Percentiles rank a stretch among this genome's conserved stretches.
Evolutionary conservation across 30 jellyfish, hydroid and myxozoan genomes (phyloP).

Genomic region (Catostylus mosaicus): DNA sequence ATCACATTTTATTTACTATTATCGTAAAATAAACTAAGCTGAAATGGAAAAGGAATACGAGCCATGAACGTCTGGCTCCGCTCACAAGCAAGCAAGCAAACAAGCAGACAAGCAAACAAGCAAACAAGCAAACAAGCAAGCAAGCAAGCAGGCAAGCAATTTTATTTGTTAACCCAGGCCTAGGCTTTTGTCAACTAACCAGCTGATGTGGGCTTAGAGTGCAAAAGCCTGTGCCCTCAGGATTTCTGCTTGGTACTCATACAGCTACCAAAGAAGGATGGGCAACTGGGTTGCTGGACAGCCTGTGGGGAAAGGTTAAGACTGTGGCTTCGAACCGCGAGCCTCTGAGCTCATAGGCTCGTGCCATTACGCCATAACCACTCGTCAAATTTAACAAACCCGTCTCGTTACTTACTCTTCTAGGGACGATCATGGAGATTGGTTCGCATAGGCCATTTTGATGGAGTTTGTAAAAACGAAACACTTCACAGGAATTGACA

Average conservation of each 20-base stretch:
- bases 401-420: slow-evolving; percentile 57
- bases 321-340: background rate
- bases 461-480: slow-evolving; percentile 77
- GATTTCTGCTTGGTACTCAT: no score
- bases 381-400: background rate
- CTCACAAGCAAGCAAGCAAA: no score
- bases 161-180: no score
- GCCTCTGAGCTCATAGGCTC: background rate
- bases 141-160: no score
- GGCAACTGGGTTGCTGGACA: background rate
- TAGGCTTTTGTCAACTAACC: no score
- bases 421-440: slow-evolving; percentile 91
- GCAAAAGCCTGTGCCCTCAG: no score
- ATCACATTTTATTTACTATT: no score
- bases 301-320: background rate
- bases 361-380: background rate
- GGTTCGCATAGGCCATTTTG: slow-evolving; percentile 83
- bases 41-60: no score
- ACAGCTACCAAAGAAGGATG: background rate
- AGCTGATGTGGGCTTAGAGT: no score
- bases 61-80: no score
- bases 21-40: background rate
- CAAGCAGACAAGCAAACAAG: no score
- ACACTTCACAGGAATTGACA: slow-evolving; percentile 77
- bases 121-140: no score